Evolutionary conservation across 1,140 invertebrate species (phyloP), one percentile per base, ranked within the genome.

Genomic region (Oreohelix idahoensis): DNA sequence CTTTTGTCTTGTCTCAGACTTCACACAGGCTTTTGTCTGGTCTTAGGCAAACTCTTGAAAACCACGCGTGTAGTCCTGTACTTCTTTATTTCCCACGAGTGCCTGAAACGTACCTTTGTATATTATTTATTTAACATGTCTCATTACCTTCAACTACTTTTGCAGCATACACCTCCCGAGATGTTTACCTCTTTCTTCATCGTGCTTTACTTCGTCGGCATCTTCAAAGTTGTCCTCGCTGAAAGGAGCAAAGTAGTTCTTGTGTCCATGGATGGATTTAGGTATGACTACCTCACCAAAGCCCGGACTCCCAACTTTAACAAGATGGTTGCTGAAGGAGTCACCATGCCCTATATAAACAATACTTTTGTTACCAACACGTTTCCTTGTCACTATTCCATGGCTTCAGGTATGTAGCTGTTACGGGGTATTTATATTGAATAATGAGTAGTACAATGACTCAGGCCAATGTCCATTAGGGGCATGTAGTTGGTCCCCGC

Each of bases 381-480:
- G 1, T 96, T 96, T 91, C 95, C 96, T 1, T 96, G 96, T 92
- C 96, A 96, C 92, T 95, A 96, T 88, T 94, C 95, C 0, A 95
- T 97, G 42, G 95, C 94, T 0, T 97, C 96, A 81, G 96, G 96
- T 91, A 84, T 84, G 80, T 73, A n/a, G n/a, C n/a, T n/a, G n/a
- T n/a, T n/a, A n/a, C n/a, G n/a, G n/a, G n/a, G n/a, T n/a, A n/a
- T n/a, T n/a, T n/a, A n/a, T n/a, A n/a, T n/a, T n/a, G n/a, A n/a
- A n/a, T n/a, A n/a, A n/a, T n/a, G n/a, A n/a, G n/a, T n/a, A n/a
- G n/a, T n/a, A n/a, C n/a, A n/a, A n/a, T n/a, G n/a, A n/a, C n/a
- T n/a, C n/a, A n/a, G n/a, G n/a, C n/a, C n/a, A n/a, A n/a, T n/a
- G n/a, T n/a, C n/a, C n/a, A n/a, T n/a, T n/a, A n/a, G n/a, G n/a